Evolutionary conservation across 2,113 vertebrate species (phyloP), one percentile per base, ranked within the genome.

Genomic region (Marmota monax): DNA sequence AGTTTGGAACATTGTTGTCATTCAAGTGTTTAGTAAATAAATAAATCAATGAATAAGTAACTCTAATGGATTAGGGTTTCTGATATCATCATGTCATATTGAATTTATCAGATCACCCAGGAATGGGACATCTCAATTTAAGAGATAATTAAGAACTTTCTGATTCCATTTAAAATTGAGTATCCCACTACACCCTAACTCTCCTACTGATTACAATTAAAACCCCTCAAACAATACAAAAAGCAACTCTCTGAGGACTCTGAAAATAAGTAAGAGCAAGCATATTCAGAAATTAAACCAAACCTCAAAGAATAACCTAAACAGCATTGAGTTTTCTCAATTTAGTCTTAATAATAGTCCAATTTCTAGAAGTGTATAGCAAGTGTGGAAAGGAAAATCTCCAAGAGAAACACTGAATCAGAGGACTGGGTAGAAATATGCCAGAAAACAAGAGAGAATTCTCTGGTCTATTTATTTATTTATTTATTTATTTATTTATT

Each of bases 1-100:
- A 20, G 37, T 37, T 4, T 48, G 65, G 58, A 90, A 77, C 42
- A 34, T 12, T 85, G 37, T 63, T 90, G 7, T 29, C 39, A 78
- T 84, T 94, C 23, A 39, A 83, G 39, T 51, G 78, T 84, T 79
- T 53, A 61, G 23, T 82, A 32, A 90, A 85, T 80, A 79, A 76
- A 45, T 65, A 22, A 69, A 53, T 86, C 12, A 63, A 77, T 34
- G 17, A 45, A 67, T 61, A 51, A 69, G 5, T n/a, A 70, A 80
- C 9, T 90, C n/a, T 34, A 74, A 6, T 32, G 42, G 63, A 39
- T 61, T 76, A 72, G 76, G 48, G 51, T 53, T 56, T 56, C 56
- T 58, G 22, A 58, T 58, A 90, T 37, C 18, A 8, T 42, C 27
- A 34, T 82, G 37, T 73, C 67, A 37, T 72, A 61, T 11, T 56